Base-by-base conservation (phyloP, 2,888 invertebrate species). In the Mycalesis mineus region DNA sequence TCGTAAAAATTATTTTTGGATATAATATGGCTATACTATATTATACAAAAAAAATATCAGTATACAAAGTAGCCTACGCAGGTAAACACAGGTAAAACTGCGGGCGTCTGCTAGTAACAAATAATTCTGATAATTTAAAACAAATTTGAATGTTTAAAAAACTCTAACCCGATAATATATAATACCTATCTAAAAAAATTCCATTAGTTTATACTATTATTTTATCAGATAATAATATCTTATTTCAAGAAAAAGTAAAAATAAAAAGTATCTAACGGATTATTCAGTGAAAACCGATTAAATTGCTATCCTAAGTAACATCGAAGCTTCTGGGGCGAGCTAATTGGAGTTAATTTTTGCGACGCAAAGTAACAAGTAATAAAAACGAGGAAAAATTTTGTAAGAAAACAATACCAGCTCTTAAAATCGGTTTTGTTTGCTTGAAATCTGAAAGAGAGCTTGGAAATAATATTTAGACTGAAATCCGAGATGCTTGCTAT, bases 291-390 rank as follows among this genome's bases (percentile, higher is more conserved):
- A 13, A 4, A 11, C 47, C 15, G 15, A 47, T 33, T 47, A 47
- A 45, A 15, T 47, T 47, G 33, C 47, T 15, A n/a, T n/a, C n/a
- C n/a, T n/a, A 33, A 28, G 13, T 44, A 44, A 44, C 29, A 13
- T n/a, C 42, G 13, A 44, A 33, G 7, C 47, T 9, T 15, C 47
- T 14, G 29, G 14, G 33, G 5, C 6, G 7, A 15, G 15, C 33
- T 33, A 47, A 47, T 47, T 47, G 14, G 47, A 47, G 47, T 47
- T 15, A 33, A 47, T 47, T 33, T 47, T 33, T 15, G 6, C 47
- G 15, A 47, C 14, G 11, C 45, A 13, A 28, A 13, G 8, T 14
- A 11, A 9, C 3, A 9, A 33, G 33, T 2, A 33, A 33, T 37
- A 37, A 3, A 15, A 8, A 42, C 17, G 11, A 42, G 22, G 22